phyloP scores from a whole-genome alignment of 2,113 vertebrate genomes.

The Tylochromis polylepis region DNA sequence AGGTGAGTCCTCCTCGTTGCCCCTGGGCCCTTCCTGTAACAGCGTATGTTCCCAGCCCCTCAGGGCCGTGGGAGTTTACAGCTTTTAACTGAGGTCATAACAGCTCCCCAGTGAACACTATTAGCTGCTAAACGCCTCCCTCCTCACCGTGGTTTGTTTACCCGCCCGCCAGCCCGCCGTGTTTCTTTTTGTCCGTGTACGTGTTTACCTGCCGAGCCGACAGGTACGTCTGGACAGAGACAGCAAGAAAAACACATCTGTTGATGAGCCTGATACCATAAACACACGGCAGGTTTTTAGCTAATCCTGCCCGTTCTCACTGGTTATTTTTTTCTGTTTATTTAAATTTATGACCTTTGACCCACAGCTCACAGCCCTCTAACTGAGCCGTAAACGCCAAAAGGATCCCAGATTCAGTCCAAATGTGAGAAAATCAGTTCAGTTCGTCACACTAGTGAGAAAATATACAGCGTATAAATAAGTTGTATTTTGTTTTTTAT shows the following conservation, averaged over 20 bases:
- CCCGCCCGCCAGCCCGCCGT: neutral
- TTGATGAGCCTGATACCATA: neutral
- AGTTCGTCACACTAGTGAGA: neutral
- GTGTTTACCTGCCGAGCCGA: neutral
- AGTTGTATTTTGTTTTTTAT: neutral
- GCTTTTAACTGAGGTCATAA: conserved; percentile 55
- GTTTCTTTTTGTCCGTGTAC: conserved; percentile 37
- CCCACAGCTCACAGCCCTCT: neutral
- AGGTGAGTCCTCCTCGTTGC: conserved; percentile 22
- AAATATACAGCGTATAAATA: neutral
- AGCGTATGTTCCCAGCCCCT: conserved; percentile 54
- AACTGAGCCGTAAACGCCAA: neutral
- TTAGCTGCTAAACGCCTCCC: conserved; percentile 69
- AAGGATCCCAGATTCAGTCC: neutral
- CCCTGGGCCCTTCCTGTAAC: conserved; percentile 76
- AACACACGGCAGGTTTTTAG: neutral
- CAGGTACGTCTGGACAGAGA: neutral
- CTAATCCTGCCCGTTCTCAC: neutral
- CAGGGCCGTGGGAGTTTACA: conserved; percentile 52
- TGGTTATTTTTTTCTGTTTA: neutral
- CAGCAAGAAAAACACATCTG: neutral
- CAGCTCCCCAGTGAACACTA: conserved; percentile 68
- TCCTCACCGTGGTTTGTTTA: conserved; percentile 65
- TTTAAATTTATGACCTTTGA: neutral
- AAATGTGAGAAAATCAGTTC: neutral